Percentiles rank a stretch among this genome's conserved stretches.
phyloP scores from a whole-genome alignment of 2,113 vertebrate genomes.

The Romanogobio albipinnatus region DNA sequence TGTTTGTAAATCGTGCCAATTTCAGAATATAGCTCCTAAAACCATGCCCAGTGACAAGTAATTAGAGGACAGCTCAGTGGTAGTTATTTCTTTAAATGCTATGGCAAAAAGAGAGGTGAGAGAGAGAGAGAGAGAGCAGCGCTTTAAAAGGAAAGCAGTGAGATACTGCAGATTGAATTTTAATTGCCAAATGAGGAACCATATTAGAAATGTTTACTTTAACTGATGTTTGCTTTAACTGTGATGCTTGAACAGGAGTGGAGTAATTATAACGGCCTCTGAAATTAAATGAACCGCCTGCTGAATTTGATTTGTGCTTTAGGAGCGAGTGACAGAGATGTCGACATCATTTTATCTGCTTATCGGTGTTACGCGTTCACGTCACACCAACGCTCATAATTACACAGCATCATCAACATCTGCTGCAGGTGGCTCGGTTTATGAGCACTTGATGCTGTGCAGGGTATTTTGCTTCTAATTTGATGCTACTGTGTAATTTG shows the following conservation, averaged over 20 bases:
- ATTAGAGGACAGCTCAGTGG: conserved; percentile 71
- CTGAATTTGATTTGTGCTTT: conserved; percentile 53
- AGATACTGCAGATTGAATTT: conserved; percentile 66
- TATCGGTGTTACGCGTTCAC: neutral
- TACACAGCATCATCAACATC: conserved; percentile 16
- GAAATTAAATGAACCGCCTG: conserved; percentile 71
- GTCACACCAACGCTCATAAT: conserved; percentile 33
- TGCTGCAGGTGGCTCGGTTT: conserved; percentile 4
- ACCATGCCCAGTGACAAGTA: conserved; percentile 74
- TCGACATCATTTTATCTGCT: conserved; percentile 42
- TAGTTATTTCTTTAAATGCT: conserved; percentile 72
- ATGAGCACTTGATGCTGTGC: neutral
- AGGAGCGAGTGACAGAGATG: conserved; percentile 23
- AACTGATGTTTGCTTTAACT: conserved; percentile 68
- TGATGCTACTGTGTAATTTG: conserved; percentile 8
- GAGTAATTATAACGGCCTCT: conserved; percentile 57
- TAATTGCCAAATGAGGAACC: conserved; percentile 69
- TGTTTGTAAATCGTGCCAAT: conserved; percentile 58
- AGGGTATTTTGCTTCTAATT: neutral
- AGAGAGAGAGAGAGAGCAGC: conserved; percentile 56
- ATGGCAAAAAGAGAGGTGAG: conserved; percentile 31
- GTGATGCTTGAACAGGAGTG: conserved; percentile 52
- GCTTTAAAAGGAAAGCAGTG: conserved; percentile 69
- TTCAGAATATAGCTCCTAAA: conserved; percentile 62
- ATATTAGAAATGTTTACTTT: conserved; percentile 70